Evolutionary conservation across 2,113 vertebrate genomes (phyloP).

Genomic region (Meriones unguiculatus): DNA sequence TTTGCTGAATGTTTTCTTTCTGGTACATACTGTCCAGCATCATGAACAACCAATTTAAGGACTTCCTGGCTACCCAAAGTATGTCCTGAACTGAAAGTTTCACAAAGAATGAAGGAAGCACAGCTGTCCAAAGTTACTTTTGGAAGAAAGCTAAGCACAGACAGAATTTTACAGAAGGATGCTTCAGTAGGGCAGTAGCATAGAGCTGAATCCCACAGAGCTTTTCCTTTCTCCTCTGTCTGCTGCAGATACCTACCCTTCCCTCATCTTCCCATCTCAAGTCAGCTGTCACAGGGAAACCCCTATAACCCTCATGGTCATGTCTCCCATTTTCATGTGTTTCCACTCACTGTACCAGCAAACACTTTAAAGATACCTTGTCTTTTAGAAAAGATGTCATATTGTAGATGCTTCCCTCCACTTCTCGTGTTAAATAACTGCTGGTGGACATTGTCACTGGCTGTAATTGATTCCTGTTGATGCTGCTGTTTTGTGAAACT

Average conservation of each 20-base stretch:
- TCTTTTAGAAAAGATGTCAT: background rate
- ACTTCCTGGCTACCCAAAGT: rapidly evolving
- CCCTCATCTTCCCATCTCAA: rapidly evolving
- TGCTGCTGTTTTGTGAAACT: rapidly evolving
- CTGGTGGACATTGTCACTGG: background rate
- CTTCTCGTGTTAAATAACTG: rapidly evolving
- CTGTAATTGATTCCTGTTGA: too few species aligned
- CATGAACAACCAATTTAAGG: rapidly evolving
- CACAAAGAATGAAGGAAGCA: rapidly evolving
- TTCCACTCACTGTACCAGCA: background rate
- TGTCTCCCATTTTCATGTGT: background rate
- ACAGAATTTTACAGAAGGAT: background rate
- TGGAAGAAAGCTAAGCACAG: background rate
- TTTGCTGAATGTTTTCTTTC: rapidly evolving
- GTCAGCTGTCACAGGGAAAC: too few species aligned
- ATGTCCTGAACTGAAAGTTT: background rate
- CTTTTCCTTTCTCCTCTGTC: background rate
- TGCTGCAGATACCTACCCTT: rapidly evolving
- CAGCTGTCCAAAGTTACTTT: background rate
- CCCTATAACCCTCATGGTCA: rapidly evolving
- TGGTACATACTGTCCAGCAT: rapidly evolving
- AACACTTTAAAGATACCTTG: too few species aligned
- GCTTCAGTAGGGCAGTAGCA: rapidly evolving
- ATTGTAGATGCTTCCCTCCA: background rate
- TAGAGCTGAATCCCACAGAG: rapidly evolving